A percentile compares a stretch with the other conserved stretches of the same genome.
Evolutionary conservation across 2,888 invertebrate species (phyloP).

Genomic region (Oscheius sp.): DNA sequence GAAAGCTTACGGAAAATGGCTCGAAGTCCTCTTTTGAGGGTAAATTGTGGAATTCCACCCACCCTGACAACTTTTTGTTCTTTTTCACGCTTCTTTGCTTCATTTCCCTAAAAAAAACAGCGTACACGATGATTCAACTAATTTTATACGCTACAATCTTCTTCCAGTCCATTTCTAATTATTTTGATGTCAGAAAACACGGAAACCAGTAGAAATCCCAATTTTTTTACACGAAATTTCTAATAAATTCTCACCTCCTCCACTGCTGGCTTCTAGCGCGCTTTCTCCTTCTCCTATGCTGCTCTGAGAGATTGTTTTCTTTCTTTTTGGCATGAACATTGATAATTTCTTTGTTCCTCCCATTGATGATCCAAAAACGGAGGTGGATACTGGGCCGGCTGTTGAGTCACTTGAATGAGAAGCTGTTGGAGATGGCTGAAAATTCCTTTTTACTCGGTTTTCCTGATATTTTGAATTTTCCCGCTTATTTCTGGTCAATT

Average conservation of each 20-base stretch:
- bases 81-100: too few species aligned
- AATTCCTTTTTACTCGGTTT: background rate
- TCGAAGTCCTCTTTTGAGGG: too few species aligned
- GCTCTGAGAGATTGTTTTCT: slow-evolving; percentile 47
- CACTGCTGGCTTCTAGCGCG: background rate
- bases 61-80: too few species aligned
- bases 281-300: slow-evolving; percentile 34
- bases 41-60: too few species aligned
- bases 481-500: too few species aligned
- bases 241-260: slow-evolving; percentile 27
- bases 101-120: too few species aligned
- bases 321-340: slow-evolving; percentile 53
- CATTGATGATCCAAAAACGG: slow-evolving; percentile 33
- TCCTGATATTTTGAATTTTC: background rate
- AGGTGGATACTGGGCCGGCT: slow-evolving; percentile 6
- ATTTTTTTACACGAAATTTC: too few species aligned
- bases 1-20: too few species aligned
- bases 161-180: background rate
- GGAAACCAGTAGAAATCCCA: too few species aligned
- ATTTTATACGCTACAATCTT: too few species aligned
- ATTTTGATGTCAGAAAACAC: background rate
- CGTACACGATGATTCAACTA: too few species aligned
- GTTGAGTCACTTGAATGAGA: slow-evolving; percentile 39
- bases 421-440: slow-evolving; percentile 38
- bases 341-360: slow-evolving; percentile 44